Evolutionary conservation across 2,113 vertebrate species (phyloP).

Genomic region (Neomonachus schauinslandi): DNA sequence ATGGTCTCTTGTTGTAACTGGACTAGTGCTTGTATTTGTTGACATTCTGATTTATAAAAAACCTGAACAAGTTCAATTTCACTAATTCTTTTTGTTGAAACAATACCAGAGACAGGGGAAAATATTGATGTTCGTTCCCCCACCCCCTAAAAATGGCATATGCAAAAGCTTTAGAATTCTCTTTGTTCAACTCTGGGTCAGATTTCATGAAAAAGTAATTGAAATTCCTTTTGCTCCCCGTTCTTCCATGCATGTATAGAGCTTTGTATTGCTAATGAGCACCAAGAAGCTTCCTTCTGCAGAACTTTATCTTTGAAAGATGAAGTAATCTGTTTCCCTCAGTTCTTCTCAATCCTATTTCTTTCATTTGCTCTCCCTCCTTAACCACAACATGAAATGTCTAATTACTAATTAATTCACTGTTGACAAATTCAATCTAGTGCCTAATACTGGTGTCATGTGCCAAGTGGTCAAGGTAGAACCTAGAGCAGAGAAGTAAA

Average conservation of each 20-base stretch:
- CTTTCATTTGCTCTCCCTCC: constrained; percentile 5
- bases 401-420: constrained; percentile 49
- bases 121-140: constrained; percentile 70
- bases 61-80: constrained; percentile 77
- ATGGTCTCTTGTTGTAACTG: constrained; percentile 69
- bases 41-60: constrained; percentile 83
- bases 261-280: constrained; percentile 78
- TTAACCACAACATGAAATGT: constrained; percentile 9
- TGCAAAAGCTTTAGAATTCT: constrained; percentile 84
- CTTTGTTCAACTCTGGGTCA: constrained; percentile 80
- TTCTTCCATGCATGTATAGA: constrained; percentile 68
- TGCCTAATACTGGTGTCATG: background rate
- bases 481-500: background rate
- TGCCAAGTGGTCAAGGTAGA: background rate
- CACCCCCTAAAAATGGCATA: constrained; percentile 71
- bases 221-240: constrained; percentile 78
- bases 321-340: constrained; percentile 74
- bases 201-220: constrained; percentile 81
- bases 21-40: constrained; percentile 73
- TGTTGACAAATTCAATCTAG: constrained; percentile 20
- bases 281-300: constrained; percentile 76
- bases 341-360: constrained; percentile 54
- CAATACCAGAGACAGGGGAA: constrained; percentile 73
- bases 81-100: constrained; percentile 80
- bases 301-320: constrained; percentile 75